Evolutionary conservation across 2,113 vertebrate genomes (phyloP).

Genomic region (Lutjanus erythropterus): DNA sequence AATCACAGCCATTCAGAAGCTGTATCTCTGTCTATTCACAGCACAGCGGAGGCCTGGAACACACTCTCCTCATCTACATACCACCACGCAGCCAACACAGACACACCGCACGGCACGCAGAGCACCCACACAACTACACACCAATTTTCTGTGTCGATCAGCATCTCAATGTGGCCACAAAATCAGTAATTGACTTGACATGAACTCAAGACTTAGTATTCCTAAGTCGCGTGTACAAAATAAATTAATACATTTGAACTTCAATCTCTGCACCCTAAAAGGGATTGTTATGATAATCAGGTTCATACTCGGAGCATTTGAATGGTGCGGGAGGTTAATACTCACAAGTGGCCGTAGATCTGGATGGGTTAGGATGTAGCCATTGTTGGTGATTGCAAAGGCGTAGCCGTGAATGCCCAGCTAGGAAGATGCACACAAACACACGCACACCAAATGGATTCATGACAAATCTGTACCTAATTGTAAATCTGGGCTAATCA

Average conservation of each 20-base stretch:
- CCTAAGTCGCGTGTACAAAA: constrained; percentile 21
- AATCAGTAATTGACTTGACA: constrained; percentile 57
- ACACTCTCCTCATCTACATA: constrained; percentile 74
- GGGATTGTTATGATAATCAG: constrained; percentile 46
- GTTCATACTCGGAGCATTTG: not conserved
- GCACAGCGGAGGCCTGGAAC: constrained; percentile 67
- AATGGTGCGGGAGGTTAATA: constrained; percentile 41
- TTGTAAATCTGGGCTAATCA: constrained; percentile 63
- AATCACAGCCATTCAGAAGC: constrained; percentile 81
- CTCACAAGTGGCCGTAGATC: constrained; percentile 97
- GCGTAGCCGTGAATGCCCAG: constrained; percentile 98
- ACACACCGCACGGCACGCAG: constrained; percentile 33
- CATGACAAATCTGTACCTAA: constrained; percentile 63
- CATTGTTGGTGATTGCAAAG: constrained; percentile 99
- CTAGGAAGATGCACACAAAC: constrained; percentile 78
- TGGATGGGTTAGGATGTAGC: constrained; percentile 98
- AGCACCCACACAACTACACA: constrained; percentile 30
- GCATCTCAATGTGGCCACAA: constrained; percentile 25
- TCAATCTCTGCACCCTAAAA: constrained; percentile 23
- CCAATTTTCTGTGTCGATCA: constrained; percentile 36
- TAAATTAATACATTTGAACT: constrained; percentile 49
- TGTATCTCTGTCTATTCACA: constrained; percentile 75
- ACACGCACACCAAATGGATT: constrained; percentile 38
- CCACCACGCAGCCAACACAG: constrained; percentile 53
- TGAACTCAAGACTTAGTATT: constrained; percentile 45